A percentile compares a stretch with the other conserved stretches of the same genome.
These are phyloP conservation scores for Dinomys branickii DNA, from an alignment of 2,113 vertebrate genomes.

Conservation along the genomic window DNA sequence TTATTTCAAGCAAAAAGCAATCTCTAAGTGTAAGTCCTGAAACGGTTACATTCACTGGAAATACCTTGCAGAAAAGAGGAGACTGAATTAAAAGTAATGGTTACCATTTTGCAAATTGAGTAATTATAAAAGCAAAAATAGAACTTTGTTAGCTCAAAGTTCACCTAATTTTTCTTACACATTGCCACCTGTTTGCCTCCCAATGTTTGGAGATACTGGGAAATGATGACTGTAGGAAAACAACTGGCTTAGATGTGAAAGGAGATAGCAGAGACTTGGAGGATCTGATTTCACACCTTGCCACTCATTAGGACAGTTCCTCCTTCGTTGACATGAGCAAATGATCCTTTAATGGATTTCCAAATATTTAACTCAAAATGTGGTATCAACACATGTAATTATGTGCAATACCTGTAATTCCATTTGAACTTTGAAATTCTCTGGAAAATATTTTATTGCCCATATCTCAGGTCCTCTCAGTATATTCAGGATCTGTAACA, in stretches of 20 bases:
- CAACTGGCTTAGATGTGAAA: neutral
- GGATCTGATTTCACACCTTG: too few relatives aligned
- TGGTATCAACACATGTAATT: neutral
- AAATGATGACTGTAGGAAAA: neutral
- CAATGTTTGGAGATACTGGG: neutral
- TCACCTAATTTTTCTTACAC: neutral
- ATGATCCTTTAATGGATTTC: neutral
- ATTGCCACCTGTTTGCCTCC: neutral
- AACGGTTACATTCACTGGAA: neutral
- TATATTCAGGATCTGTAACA: neutral
- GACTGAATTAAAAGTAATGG: neutral
- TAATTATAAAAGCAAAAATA: neutral
- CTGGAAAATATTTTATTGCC: neutral
- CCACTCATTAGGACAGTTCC: neutral
- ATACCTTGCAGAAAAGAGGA: neutral
- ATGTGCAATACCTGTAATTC: neutral
- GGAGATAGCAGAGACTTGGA: neutral
- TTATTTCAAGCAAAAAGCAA: neutral
- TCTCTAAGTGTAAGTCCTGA: neutral
- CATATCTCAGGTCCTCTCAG: neutral
- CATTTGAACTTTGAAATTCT: neutral
- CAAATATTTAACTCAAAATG: neutral
- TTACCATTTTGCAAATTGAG: neutral
- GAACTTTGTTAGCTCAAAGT: neutral
- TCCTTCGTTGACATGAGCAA: neutral